Conservation (phyloP, 2,888 invertebrate species). For the Cremastinae sp. region DNA sequence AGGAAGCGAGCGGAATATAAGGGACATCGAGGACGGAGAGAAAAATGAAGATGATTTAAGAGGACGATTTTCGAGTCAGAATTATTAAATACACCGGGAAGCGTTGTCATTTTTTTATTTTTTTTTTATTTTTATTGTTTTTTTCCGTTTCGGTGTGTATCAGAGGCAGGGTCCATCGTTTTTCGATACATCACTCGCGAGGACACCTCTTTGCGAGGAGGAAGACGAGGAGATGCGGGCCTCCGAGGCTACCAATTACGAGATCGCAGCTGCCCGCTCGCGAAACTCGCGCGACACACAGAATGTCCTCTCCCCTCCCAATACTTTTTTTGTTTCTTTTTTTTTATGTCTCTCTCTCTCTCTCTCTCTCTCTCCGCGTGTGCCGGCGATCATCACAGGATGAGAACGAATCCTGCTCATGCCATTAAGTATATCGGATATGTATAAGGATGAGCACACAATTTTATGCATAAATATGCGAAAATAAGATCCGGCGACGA, state of each 20-base stretch:
- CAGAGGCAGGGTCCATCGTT: slow-evolving; percentile 55
- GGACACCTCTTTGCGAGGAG: slow-evolving; percentile 66
- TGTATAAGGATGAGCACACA: background rate
- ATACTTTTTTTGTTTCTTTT: slow-evolving; percentile 33
- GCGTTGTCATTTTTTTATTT: slow-evolving; percentile 3
- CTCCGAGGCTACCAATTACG: slow-evolving; percentile 75
- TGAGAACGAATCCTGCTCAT: slow-evolving; percentile 42
- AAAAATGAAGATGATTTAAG: slow-evolving; percentile 31
- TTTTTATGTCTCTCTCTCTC: too few species aligned
- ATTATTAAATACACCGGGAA: slow-evolving; percentile 57
- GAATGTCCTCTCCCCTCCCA: slow-evolving; percentile 41
- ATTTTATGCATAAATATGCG: slow-evolving; percentile 8
- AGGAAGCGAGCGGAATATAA: background rate
- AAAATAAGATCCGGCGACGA: slow-evolving; percentile 36
- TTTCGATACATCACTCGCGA: slow-evolving; percentile 69
- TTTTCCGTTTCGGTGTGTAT: slow-evolving; percentile 2
- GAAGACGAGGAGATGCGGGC: slow-evolving; percentile 71
- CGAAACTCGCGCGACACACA: slow-evolving; percentile 52
- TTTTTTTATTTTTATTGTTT: slow-evolving; percentile 2
- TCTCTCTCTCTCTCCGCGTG: slow-evolving; percentile 43
- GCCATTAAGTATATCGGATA: slow-evolving; percentile 2
- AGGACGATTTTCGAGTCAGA: slow-evolving; percentile 48
- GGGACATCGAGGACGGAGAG: slow-evolving; percentile 1
- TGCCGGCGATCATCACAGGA: slow-evolving; percentile 49
- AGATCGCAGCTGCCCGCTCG: slow-evolving; percentile 65